These are phyloP conservation scores for Xestoiulus laeticollis DNA, from an alignment of 2,888 invertebrate genomes.

Conservation along the genomic window DNA sequence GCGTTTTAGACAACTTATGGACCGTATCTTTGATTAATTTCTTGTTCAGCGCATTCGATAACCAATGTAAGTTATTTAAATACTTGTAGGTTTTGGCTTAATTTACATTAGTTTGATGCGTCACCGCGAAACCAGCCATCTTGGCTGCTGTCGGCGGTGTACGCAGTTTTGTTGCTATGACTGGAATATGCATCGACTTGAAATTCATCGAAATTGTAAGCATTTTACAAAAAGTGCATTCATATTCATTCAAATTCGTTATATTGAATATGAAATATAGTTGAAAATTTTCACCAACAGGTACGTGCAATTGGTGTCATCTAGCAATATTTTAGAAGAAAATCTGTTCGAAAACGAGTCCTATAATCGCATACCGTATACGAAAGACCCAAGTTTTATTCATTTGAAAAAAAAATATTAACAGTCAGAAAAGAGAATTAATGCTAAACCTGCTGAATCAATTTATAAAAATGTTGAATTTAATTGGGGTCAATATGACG, in stretches of 20 bases:
- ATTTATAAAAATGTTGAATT: neutral
- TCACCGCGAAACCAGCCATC: neutral
- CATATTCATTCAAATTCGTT: neutral
- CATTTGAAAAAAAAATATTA: too few relatives aligned
- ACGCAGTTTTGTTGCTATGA: slow-evolving; percentile 25
- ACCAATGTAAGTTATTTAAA: neutral
- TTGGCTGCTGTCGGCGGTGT: slow-evolving; percentile 4
- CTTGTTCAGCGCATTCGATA: neutral
- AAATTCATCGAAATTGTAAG: neutral
- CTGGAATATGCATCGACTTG: neutral
- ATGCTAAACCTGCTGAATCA: neutral
- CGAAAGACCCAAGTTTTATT: too few relatives aligned
- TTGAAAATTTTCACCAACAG: neutral
- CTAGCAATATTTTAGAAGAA: neutral
- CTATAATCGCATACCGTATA: neutral
- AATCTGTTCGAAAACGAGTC: neutral
- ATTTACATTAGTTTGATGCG: slow-evolving; percentile 5
- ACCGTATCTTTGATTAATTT: neutral
- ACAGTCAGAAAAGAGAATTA: too few relatives aligned
- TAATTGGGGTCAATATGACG: neutral
- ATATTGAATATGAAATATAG: neutral
- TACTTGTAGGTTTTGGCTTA: neutral
- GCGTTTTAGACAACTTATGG: neutral
- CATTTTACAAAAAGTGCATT: neutral
- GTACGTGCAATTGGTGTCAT: neutral